Evolutionary conservation across 2,113 vertebrate genomes (phyloP).

Genomic region (Laterallus jamaicensis): DNA sequence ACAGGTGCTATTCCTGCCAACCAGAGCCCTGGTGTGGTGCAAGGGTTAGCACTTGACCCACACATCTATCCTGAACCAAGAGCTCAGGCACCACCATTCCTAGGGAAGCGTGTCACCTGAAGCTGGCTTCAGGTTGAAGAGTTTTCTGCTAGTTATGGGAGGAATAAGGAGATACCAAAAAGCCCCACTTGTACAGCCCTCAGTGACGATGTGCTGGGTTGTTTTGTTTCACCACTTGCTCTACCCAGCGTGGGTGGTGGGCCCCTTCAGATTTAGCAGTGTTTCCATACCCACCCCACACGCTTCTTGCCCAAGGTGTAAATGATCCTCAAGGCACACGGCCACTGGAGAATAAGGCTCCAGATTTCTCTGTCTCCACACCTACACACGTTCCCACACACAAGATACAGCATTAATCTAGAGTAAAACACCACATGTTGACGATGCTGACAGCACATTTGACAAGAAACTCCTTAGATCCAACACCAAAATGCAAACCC

Average conservation of each 20-base stretch:
- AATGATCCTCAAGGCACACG: conserved; percentile 53
- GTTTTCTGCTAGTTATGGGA: background rate
- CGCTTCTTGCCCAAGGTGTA: conserved; percentile 48
- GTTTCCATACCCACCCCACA: conserved; percentile 32
- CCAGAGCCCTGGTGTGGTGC: background rate
- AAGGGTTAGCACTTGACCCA: background rate
- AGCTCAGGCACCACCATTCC: background rate
- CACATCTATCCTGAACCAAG: background rate
- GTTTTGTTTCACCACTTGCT: conserved; percentile 30
- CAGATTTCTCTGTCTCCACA: conserved; percentile 58
- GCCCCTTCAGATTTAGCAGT: conserved; percentile 57
- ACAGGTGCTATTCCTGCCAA: background rate
- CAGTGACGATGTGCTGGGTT: background rate
- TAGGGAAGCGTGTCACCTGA: background rate
- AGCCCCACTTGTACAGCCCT: background rate
- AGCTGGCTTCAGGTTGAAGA: background rate
- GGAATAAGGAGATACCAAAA: conserved; percentile 3
- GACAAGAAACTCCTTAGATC: background rate
- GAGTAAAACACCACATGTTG: conserved; percentile 53
- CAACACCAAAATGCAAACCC: background rate
- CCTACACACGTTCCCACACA: conserved; percentile 58
- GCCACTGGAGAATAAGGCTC: conserved; percentile 52
- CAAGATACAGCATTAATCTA: conserved; percentile 40
- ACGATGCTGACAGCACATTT: conserved; percentile 2
- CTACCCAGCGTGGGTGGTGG: conserved; percentile 4